A percentile compares a stretch with the other conserved stretches of the same genome.
These are phyloP conservation scores for Rutpela maculata DNA, from an alignment of 2,888 invertebrate species.

Conservation along the genomic window DNA sequence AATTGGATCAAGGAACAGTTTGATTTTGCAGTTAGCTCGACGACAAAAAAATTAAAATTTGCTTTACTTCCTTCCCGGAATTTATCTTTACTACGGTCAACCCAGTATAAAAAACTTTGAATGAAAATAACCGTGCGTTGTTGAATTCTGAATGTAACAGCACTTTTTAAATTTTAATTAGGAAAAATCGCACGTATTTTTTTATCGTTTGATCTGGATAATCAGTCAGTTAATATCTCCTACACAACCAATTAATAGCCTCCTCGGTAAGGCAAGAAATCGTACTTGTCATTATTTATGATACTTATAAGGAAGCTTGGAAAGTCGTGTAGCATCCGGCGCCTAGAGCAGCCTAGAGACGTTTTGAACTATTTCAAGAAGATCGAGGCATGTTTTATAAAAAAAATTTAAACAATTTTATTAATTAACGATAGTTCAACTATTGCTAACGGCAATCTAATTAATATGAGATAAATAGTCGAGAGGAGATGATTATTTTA, in stretches of 20 bases:
- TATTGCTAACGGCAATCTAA: constrained; percentile 19
- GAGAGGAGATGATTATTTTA: constrained; percentile 24
- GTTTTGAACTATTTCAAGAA: constrained; percentile 17
- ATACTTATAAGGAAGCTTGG: constrained; percentile 43
- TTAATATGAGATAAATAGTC: constrained; percentile 26
- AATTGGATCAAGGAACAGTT: too few relatives aligned
- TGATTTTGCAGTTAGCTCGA: too few relatives aligned
- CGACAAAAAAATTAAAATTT: too few relatives aligned
- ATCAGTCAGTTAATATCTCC: constrained; percentile 41
- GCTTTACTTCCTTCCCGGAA: too few relatives aligned
- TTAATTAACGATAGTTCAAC: constrained; percentile 26
- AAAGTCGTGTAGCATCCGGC: constrained; percentile 34
- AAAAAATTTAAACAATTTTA: constrained; percentile 24
- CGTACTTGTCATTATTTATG: constrained; percentile 43
- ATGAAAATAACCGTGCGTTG: neutral
- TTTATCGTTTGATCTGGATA: constrained; percentile 34
- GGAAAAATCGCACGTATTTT: constrained; percentile 1
- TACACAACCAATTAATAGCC: constrained; percentile 41
- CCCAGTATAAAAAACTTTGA: too few relatives aligned
- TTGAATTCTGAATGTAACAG: neutral
- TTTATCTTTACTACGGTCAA: too few relatives aligned
- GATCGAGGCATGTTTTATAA: constrained; percentile 16
- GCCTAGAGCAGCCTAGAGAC: constrained; percentile 31
- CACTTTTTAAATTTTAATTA: neutral
- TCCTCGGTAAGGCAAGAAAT: constrained; percentile 31